Percentiles rank a stretch among this genome's conserved stretches.
These are phyloP conservation scores for Baryphthengus martii DNA, from an alignment of 2,113 vertebrate species.

Conservation along the genomic window DNA sequence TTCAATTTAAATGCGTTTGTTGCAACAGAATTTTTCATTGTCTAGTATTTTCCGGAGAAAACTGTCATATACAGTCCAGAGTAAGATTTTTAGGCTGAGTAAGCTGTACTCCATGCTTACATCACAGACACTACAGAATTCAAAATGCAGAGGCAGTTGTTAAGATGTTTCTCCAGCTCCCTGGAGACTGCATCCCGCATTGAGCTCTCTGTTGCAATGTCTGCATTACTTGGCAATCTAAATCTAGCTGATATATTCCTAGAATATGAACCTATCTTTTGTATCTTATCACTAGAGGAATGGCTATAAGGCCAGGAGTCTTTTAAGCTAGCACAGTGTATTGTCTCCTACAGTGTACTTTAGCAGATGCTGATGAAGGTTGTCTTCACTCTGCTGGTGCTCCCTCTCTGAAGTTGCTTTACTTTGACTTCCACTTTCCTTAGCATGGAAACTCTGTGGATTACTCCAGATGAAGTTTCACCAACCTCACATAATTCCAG, in stretches of 20 bases:
- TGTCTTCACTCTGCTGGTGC: background rate
- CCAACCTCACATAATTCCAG: background rate
- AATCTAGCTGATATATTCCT: background rate
- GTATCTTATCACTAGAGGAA: background rate
- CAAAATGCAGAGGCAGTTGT: background rate
- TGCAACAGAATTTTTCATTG: background rate
- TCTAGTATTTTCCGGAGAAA: background rate
- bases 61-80: background rate
- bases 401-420: background rate
- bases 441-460: rapidly evolving
- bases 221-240: background rate
- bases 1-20: background rate
- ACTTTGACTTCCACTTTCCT: background rate
- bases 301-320: background rate
- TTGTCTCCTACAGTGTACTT: background rate
- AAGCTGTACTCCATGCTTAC: background rate
- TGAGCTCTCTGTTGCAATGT: background rate
- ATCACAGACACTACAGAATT: background rate
- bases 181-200: background rate
- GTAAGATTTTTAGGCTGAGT: background rate
- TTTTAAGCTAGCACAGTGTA: background rate
- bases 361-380: background rate
- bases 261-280: background rate
- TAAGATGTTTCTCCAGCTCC: background rate
- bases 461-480: background rate